Evolutionary conservation across 2,888 invertebrate species (phyloP).

Genomic region (Meghimatium bilineatum): DNA sequence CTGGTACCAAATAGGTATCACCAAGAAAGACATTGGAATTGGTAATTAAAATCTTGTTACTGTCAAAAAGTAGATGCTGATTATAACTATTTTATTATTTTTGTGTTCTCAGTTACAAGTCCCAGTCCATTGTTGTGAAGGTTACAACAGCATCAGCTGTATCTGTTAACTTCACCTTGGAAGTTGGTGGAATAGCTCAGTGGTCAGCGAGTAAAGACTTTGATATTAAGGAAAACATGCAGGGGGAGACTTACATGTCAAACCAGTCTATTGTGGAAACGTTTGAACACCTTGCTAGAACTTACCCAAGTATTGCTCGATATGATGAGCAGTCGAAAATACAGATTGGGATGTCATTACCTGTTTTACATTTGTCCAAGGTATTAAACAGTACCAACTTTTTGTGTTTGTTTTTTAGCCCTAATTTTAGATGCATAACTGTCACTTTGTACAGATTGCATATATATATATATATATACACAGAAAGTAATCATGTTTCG

Average conservation of each 20-base stretch:
- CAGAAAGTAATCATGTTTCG: no score
- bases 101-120: conserved; percentile 62
- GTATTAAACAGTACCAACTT: not conserved
- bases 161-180: conserved; percentile 86
- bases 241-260: conserved; percentile 82
- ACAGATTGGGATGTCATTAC: conserved; percentile 53
- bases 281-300: conserved; percentile 53
- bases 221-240: conserved; percentile 77
- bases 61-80: no score
- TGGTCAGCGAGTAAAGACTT: conserved; percentile 82
- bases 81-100: not conserved
- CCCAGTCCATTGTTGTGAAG: conserved; percentile 82
- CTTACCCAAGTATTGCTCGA: conserved; percentile 46
- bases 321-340: conserved; percentile 24
- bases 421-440: no score
- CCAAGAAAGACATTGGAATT: no score
- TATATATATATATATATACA: no score
- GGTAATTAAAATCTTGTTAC: no score
- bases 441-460: no score
- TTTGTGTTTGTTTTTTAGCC: no score
- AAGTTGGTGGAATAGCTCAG: conserved; percentile 80
- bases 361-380: conserved; percentile 63
- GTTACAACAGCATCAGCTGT: conserved; percentile 81
- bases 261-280: conserved; percentile 82
- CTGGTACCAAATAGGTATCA: no score